phyloP scores from a whole-genome alignment of 30 jellyfish, hydroid and myxozoan genomes.

The Calvadosia cruxmelitensis region DNA sequence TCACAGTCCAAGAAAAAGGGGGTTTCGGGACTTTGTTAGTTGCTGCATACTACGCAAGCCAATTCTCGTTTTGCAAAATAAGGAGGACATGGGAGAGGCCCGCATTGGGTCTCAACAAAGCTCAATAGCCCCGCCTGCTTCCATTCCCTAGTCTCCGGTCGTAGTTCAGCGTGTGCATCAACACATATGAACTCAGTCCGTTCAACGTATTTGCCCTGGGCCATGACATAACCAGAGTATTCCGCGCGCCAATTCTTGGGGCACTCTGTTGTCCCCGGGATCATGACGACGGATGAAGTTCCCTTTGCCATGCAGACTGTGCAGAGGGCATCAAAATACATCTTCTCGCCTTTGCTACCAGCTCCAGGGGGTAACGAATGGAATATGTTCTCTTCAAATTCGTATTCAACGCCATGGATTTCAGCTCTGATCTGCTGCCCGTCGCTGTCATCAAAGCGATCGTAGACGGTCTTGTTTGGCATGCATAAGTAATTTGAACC shows the following conservation, averaged over 20 bases:
- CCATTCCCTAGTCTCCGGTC: slow-evolving; percentile 16
- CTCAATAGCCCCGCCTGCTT: slow-evolving; percentile 54
- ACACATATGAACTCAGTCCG: slow-evolving; percentile 97
- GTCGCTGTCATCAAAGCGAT: slow-evolving; percentile 14
- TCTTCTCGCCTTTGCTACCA: not conserved
- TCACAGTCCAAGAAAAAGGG: no score
- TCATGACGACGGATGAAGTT: slow-evolving; percentile 53
- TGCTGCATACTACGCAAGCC: slow-evolving; percentile 87
- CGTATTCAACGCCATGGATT: slow-evolving; percentile 68
- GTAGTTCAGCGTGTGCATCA: slow-evolving; percentile 58
- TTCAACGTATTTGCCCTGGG: slow-evolving; percentile 49
- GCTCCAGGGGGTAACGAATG: slow-evolving; percentile 13
- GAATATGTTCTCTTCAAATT: slow-evolving; percentile 35
- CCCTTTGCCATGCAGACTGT: slow-evolving; percentile 65
- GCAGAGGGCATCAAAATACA: slow-evolving; percentile 57
- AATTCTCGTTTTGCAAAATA: slow-evolving; percentile 49
- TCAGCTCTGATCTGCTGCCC: slow-evolving; percentile 26
- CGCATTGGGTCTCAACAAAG: slow-evolving; percentile 83
- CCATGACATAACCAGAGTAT: slow-evolving; percentile 83
- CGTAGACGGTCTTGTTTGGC: slow-evolving; percentile 54
- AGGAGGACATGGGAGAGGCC: slow-evolving; percentile 46
- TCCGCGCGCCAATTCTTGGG: slow-evolving; percentile 80
- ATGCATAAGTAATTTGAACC: slow-evolving; percentile 91
- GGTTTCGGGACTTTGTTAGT: no score
- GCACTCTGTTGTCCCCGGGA: slow-evolving; percentile 72